Base-by-base conservation (phyloP, 2,888 invertebrate genomes). In the Phytoseiulus persimilis region DNA sequence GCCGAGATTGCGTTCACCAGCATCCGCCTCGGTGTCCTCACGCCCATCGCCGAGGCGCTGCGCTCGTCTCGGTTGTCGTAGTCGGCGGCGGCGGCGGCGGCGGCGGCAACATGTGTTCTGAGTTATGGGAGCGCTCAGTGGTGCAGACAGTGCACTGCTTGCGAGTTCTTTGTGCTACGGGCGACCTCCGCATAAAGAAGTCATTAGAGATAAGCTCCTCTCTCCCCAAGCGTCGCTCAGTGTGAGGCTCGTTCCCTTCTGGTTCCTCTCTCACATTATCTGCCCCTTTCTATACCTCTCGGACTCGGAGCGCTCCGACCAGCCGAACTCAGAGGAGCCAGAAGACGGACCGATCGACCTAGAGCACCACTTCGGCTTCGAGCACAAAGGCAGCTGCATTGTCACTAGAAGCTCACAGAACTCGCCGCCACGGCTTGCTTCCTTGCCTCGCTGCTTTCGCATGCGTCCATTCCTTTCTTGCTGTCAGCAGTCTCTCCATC, bases 101-200 rank as follows among this genome's bases (percentile, higher is more conserved):
- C 65, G 65, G 65, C 65, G 65, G 65, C 65, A 65, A 65, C 65
- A 65, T 65, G 65, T 65, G 65, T 65, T 65, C 65, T 14, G 65
- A 65, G 65, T 65, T 65, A 65, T 65, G 65, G 65, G 65, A 65
- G 65, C 65, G 65, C 65, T 65, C 65, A 65, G 65, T 65, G 65
- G 65, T 65, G 65, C 65, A 65, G 65, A 65, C 65, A 65, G 11
- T 65, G 65, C 65, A 65, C 18, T 65, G 65, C 65, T 65, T 65
- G 65, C 65, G 65, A 65, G 65, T 65, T 65, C 65, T 65, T 65
- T 65, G 65, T 65, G 65, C 65, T 65, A 65, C 65, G 65, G 18
- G 65, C 65, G 65, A 65, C 65, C 65, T 65, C 65, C 65, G 65
- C 65, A 65, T 65, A 65, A 65, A 65, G 65, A 65, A 65, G 65